Evolutionary conservation across 1,140 invertebrate species (phyloP).

Genomic region (Lordiphosa stackelbergi): DNA sequence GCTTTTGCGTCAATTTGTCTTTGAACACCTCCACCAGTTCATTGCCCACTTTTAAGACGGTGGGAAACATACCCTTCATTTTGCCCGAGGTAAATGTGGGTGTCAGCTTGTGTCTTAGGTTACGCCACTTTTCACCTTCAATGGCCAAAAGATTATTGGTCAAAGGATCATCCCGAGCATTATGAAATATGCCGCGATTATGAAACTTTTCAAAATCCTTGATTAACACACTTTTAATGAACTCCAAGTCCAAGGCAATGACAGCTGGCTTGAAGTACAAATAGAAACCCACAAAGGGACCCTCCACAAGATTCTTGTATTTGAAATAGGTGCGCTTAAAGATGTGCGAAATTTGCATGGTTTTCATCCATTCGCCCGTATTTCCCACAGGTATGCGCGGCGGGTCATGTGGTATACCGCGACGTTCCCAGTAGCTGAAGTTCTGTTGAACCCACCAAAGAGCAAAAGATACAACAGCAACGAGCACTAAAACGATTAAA

Average conservation of each 20-base stretch:
- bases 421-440: conserved; percentile 67
- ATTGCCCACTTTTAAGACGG: conserved; percentile 54
- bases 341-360: conserved; percentile 17
- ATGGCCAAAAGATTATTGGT: conserved; percentile 76
- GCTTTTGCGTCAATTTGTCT: background rate
- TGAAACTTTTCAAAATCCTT: conserved; percentile 80
- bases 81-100: conserved; percentile 80
- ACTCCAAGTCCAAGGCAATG: conserved; percentile 33
- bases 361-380: conserved; percentile 22
- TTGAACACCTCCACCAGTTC: conserved; percentile 33
- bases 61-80: conserved; percentile 79
- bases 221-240: conserved; percentile 78
- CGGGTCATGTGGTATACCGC: conserved; percentile 70
- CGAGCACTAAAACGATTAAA: conserved; percentile 11
- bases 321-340: conserved; percentile 23
- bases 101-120: conserved; percentile 78
- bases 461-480: conserved; percentile 13
- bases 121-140: conserved; percentile 78
- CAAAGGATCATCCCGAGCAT: conserved; percentile 78
- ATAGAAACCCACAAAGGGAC: conserved; percentile 51
- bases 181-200: conserved; percentile 77
- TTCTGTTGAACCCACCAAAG: conserved; percentile 28
- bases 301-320: conserved; percentile 44
- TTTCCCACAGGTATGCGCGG: conserved; percentile 69
- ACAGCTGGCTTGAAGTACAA: conserved; percentile 20